phyloP scores from a whole-genome alignment of 2,113 vertebrate genomes.

The Upupa epops region DNA sequence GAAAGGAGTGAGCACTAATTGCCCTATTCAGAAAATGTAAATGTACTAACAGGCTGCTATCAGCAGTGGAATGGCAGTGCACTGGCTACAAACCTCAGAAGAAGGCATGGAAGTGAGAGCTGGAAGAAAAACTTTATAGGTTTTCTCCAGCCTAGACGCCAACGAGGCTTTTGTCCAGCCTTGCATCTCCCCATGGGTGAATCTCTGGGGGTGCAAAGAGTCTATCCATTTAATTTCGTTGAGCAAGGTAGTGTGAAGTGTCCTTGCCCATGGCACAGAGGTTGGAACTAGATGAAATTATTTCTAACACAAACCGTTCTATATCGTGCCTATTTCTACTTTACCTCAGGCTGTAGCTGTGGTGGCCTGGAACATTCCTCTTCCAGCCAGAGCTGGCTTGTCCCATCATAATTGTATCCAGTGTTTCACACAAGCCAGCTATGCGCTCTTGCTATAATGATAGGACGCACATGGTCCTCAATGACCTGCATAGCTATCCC shows the following conservation, averaged over 20 bases:
- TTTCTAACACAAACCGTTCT: neutral
- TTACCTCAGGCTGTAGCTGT: neutral
- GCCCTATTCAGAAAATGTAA: constrained; percentile 62
- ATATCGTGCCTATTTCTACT: neutral
- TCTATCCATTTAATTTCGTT: neutral
- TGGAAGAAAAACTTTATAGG: neutral
- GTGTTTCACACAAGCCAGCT: fast-evolving
- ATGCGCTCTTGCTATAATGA: neutral
- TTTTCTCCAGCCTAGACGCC: neutral
- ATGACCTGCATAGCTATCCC: neutral
- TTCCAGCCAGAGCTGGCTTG: neutral
- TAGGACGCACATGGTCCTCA: neutral
- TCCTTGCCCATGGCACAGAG: neutral
- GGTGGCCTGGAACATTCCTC: neutral
- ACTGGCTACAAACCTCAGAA: neutral
- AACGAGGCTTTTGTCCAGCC: neutral
- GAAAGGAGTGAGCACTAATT: constrained; percentile 45
- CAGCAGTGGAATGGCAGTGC: neutral
- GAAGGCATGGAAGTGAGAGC: neutral
- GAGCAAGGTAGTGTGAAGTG: neutral
- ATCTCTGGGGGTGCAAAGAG: neutral
- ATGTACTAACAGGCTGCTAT: neutral
- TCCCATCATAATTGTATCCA: fast-evolving
- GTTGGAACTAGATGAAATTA: neutral
- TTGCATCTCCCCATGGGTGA: neutral